These are phyloP conservation scores for Pteria penguin DNA, from an alignment of 2,888 invertebrate genomes.

Conservation along the genomic window DNA sequence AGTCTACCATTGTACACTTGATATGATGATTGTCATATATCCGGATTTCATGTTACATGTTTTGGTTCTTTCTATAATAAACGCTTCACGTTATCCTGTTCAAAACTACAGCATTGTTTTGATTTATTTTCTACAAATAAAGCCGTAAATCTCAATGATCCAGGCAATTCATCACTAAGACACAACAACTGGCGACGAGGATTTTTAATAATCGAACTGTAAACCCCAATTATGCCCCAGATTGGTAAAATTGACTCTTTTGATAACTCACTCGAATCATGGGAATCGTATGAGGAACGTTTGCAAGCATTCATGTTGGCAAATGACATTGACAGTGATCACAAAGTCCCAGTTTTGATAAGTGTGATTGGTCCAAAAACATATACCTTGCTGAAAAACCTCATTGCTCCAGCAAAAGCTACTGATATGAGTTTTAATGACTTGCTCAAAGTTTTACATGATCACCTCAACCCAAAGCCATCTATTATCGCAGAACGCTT, in stretches of 20 bases:
- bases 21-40: too few relatives aligned
- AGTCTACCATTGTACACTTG: too few relatives aligned
- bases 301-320: constrained; percentile 8
- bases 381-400: constrained; percentile 13
- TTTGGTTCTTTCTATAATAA: too few relatives aligned
- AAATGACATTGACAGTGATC: constrained; percentile 5
- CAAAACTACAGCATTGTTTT: too few relatives aligned
- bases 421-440: not conserved
- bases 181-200: too few relatives aligned
- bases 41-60: too few relatives aligned
- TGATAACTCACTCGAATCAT: constrained; percentile 9
- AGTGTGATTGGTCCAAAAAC: constrained; percentile 10
- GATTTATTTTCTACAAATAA: too few relatives aligned
- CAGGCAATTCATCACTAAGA: too few relatives aligned
- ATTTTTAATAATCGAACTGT: too few relatives aligned
- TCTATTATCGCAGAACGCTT: constrained; percentile 47
- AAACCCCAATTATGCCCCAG: constrained; percentile 14
- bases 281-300: constrained; percentile 17
- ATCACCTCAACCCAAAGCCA: constrained; percentile 48
- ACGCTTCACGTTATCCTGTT: too few relatives aligned
- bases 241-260: constrained; percentile 3
- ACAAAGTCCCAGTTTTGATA: constrained; percentile 1
- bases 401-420: constrained; percentile 1
- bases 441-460: constrained; percentile 31
- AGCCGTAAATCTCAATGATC: too few relatives aligned